Conservation (phyloP, 2,888 invertebrate genomes). For the Temnothorax ravouxi region DNA sequence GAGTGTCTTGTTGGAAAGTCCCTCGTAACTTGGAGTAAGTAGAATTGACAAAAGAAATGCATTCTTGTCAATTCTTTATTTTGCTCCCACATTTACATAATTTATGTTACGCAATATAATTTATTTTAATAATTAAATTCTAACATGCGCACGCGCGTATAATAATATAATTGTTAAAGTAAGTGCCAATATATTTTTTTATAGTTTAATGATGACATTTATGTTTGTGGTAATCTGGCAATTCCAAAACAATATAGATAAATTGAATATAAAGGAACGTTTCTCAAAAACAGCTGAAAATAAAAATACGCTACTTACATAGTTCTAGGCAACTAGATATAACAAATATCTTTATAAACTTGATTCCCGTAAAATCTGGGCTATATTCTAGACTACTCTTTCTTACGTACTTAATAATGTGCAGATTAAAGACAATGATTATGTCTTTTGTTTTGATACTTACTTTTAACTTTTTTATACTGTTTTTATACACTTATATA, state of each 20-base stretch:
- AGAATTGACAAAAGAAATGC: neutral
- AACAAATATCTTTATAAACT: slow-evolving; percentile 62
- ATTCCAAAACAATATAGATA: neutral
- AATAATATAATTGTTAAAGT: slow-evolving; percentile 1
- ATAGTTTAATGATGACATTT: neutral
- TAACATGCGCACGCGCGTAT: neutral
- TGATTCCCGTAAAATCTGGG: slow-evolving; percentile 45
- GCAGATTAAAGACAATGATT: neutral
- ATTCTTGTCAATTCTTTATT: neutral
- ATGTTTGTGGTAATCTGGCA: neutral
- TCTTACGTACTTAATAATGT: neutral
- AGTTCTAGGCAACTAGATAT: slow-evolving; percentile 48
- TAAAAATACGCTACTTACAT: slow-evolving; percentile 51
- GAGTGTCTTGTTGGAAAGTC: slow-evolving; percentile 34
- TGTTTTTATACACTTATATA: neutral
- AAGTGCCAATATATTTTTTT: neutral
- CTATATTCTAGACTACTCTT: neutral
- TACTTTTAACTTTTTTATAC: neutral
- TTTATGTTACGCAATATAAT: neutral
- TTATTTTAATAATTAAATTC: neutral
- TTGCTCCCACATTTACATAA: neutral
- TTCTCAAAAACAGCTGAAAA: slow-evolving; percentile 61
- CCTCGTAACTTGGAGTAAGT: slow-evolving; percentile 57
- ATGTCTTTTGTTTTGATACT: neutral
- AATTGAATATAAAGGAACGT: slow-evolving; percentile 41